Conservation (phyloP, 2,888 invertebrate genomes). For the Hypsopygia costalis region DNA sequence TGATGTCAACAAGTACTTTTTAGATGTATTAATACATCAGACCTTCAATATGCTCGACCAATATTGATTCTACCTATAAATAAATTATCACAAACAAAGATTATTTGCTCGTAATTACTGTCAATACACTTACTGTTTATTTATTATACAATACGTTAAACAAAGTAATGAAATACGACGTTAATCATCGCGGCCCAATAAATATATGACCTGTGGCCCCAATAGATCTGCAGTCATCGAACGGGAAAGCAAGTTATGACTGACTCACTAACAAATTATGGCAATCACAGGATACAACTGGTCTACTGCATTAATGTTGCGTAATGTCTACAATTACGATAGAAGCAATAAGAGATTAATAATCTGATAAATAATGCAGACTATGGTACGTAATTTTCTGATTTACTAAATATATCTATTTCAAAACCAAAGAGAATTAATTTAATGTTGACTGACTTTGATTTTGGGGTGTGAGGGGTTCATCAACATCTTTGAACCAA, state of each 20-base stretch:
- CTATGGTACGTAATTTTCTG: too few relatives aligned
- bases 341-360: neutral
- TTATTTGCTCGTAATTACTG: neutral
- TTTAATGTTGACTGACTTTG: too few relatives aligned
- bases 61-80: neutral
- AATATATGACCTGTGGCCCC: conserved; percentile 4
- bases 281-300: neutral
- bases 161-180: neutral
- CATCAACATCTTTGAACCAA: too few relatives aligned
- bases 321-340: neutral
- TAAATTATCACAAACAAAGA: conserved; percentile 3
- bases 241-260: conserved; percentile 5
- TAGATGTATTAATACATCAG: too few relatives aligned
- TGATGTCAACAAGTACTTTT: too few relatives aligned
- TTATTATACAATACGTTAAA: neutral
- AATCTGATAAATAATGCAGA: too few relatives aligned
- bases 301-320: neutral
- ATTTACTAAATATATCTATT: too few relatives aligned
- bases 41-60: neutral
- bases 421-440: too few relatives aligned
- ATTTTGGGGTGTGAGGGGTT: too few relatives aligned
- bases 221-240: neutral
- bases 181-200: conserved; percentile 2
- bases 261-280: neutral
- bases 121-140: neutral